phyloP scores from a whole-genome alignment of 2,113 vertebrate genomes.

The Vombatus ursinus region DNA sequence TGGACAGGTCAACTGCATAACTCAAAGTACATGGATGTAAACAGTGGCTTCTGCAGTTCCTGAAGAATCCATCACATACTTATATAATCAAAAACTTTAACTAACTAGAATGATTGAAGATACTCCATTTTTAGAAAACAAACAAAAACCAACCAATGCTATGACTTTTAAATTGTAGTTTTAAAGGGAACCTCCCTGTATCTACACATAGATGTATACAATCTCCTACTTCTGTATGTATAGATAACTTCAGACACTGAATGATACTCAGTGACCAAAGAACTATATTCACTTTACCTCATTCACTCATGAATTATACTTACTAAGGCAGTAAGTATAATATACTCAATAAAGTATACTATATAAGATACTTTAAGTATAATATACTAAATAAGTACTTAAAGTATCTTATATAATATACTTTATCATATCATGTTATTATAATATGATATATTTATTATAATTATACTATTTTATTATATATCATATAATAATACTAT shows the following conservation, averaged over 20 bases:
- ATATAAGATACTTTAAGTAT: too few relatives aligned
- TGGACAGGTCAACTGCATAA: neutral
- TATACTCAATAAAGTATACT: too few relatives aligned
- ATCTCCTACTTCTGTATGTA: neutral
- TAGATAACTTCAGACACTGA: neutral
- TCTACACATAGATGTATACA: neutral
- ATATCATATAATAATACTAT: too few relatives aligned
- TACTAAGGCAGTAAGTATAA: neutral
- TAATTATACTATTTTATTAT: too few relatives aligned
- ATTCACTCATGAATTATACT: neutral
- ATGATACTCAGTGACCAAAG: neutral
- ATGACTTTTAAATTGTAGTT: conserved; percentile 26
- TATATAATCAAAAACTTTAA: neutral
- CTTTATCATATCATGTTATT: too few relatives aligned
- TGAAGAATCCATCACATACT: neutral
- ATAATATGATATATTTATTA: too few relatives aligned
- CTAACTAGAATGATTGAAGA: neutral
- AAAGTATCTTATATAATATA: too few relatives aligned
- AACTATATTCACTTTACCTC: neutral
- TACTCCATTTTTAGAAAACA: neutral
- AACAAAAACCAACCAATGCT: conserved; percentile 34
- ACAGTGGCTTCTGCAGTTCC: neutral
- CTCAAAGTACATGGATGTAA: neutral
- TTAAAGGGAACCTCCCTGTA: neutral
- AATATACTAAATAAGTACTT: too few relatives aligned